Conservation (phyloP, 2,113 vertebrate species). For the Muntiacus reevesi region DNA sequence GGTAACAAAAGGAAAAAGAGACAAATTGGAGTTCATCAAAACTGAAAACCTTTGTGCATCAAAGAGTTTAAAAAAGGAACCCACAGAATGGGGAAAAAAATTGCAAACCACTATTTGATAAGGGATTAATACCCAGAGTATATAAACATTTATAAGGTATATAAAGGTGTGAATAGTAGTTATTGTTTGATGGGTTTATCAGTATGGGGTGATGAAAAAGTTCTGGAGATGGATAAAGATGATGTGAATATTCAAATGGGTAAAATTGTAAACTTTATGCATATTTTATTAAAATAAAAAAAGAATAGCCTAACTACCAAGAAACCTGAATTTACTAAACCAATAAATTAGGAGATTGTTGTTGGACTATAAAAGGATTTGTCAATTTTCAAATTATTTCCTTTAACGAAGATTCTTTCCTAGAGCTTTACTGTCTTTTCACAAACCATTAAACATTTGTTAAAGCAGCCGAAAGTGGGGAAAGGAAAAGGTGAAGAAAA, state of each 20-base stretch:
- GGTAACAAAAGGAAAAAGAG: not conserved
- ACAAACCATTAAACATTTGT: conserved; percentile 16
- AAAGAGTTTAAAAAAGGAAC: not conserved
- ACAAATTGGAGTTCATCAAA: not conserved
- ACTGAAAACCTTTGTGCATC: not conserved
- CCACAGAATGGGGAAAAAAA: not conserved
- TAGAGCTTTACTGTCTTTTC: not conserved
- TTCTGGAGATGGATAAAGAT: not conserved
- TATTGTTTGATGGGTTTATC: not conserved
- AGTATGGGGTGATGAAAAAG: not conserved
- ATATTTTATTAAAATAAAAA: not conserved
- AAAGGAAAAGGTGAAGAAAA: not conserved
- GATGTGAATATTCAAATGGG: not conserved
- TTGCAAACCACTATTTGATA: not conserved
- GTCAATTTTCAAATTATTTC: conserved; percentile 42
- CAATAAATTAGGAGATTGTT: conserved; percentile 40
- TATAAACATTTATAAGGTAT: not conserved
- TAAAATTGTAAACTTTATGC: not conserved
- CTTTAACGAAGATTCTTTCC: conserved; percentile 25
- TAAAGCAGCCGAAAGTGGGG: not conserved
- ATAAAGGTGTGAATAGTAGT: not conserved
- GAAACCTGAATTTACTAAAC: conserved; percentile 16
- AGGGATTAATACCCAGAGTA: not conserved
- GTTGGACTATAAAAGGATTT: conserved; percentile 40
- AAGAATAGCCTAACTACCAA: not conserved